Conservation (phyloP, 2,797 vertebrate species). For the Pygocentrus nattereri region DNA sequence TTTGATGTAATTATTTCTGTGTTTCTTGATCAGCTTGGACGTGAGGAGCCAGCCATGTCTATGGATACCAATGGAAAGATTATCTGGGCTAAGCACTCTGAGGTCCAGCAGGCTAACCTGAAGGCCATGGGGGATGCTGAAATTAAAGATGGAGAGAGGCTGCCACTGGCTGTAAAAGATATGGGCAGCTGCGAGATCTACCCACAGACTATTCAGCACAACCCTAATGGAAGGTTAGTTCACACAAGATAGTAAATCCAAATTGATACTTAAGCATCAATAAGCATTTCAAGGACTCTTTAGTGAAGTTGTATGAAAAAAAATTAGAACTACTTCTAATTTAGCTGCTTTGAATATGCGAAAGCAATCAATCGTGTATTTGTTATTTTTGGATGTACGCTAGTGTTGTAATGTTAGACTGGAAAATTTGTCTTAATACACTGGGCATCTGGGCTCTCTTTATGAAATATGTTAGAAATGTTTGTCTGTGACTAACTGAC, state of each 20-base stretch:
- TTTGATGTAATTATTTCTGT: background rate
- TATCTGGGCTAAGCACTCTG: slow-evolving; percentile 98
- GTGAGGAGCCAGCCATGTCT: slow-evolving; percentile 98
- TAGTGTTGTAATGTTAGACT: too few species aligned
- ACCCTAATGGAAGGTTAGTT: slow-evolving; percentile 93
- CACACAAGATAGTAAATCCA: background rate
- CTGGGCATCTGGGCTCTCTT: background rate
- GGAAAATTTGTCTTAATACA: too few species aligned
- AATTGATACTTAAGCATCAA: background rate
- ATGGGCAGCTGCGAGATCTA: slow-evolving; percentile 99
- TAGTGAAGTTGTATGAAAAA: too few species aligned
- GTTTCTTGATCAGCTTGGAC: slow-evolving; percentile 84
- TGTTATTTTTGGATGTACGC: too few species aligned
- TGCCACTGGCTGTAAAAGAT: slow-evolving; percentile 95
- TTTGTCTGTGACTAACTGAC: slow-evolving; percentile 31
- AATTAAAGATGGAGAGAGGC: slow-evolving; percentile 95
- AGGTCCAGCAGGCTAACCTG: slow-evolving; percentile 96
- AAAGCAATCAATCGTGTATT: too few species aligned
- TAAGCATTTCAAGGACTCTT: background rate
- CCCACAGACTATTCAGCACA: slow-evolving; percentile 98
- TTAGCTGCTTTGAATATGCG: too few species aligned
- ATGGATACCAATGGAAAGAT: slow-evolving; percentile 99
- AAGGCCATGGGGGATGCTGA: slow-evolving; percentile 98
- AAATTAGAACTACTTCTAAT: too few species aligned
- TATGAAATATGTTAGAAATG: background rate